Conservation (phyloP, 2,888 invertebrate species). For the Crepidodera aurea region DNA sequence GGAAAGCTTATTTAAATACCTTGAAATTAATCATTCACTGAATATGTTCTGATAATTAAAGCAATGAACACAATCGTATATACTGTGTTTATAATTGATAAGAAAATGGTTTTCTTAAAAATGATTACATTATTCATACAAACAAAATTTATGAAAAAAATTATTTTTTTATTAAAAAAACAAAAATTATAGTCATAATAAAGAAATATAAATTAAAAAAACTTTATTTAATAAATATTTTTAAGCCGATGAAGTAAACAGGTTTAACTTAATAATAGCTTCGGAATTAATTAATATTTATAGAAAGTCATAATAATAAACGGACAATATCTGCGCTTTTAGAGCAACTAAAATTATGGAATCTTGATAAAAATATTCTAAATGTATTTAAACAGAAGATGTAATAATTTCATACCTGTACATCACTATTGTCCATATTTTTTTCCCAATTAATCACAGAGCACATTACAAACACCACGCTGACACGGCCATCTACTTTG, state of each 20-base stretch:
- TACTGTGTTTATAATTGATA: not conserved
- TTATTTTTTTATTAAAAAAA: constrained; percentile 4
- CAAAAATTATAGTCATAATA: not conserved
- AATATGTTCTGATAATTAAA: constrained; percentile 13
- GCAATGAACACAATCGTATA: not conserved
- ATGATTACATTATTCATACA: not conserved
- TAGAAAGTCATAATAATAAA: constrained; percentile 53
- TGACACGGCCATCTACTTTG: constrained; percentile 73
- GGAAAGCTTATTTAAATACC: constrained; percentile 19
- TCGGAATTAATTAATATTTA: constrained; percentile 45
- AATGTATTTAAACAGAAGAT: constrained; percentile 41
- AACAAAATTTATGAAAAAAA: not conserved
- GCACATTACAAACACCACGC: constrained; percentile 65
- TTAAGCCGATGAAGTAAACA: constrained; percentile 32
- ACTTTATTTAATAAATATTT: constrained; percentile 28
- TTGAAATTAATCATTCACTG: constrained; percentile 14
- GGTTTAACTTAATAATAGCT: constrained; percentile 39
- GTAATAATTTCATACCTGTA: constrained; percentile 59
- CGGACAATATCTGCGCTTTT: constrained; percentile 41
- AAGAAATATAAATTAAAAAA: constrained; percentile 10
- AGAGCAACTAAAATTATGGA: constrained; percentile 42
- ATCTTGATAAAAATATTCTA: constrained; percentile 41
- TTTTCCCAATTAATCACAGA: constrained; percentile 57
- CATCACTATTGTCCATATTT: constrained; percentile 62
- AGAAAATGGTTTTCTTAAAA: not conserved